Base-by-base conservation (phyloP, 2,113 vertebrate genomes). In the Syrrhaptes paradoxus region DNA sequence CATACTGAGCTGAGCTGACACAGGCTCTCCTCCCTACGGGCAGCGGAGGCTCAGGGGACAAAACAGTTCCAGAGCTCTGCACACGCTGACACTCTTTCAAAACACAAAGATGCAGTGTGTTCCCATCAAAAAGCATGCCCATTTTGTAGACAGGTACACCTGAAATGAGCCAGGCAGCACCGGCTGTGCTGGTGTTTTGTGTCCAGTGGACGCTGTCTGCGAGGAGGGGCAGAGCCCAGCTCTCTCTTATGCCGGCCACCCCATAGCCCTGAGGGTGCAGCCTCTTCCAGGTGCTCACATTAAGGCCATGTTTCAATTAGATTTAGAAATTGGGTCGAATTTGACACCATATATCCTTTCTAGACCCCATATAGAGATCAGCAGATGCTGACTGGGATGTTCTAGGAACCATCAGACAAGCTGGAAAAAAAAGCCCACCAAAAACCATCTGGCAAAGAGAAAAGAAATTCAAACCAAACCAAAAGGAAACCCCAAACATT, bases 401-500 rank as follows among this genome's bases (percentile, higher is more conserved):
- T 22, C 57, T 74, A 88, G 70, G 43, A 80, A 52, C 22, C 43
- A 31, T 31, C 13, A 45, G 21, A 29, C 48, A 71, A 75, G 65
- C 32, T 22, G 34, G 46, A 4, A 24, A 38, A 67, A 51, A 45
- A 78, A 68, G 74, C 7, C 58, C 28, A 8, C 31, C 10, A n/a
- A 34, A 82, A 72, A 6, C 8, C 18, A 3, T 48, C 12, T 78
- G 19, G 46, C 59, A 68, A 32, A 51, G 55, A 78, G 57, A 52
- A 84, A 19, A 68, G 55, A 31, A n/a, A 59, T 32, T 28, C 36
- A 57, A 52, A 36, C 36, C 36, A 96, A 74, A 95, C 82, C 90
- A 59, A 38, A 68, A 1, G 28, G 54, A 91, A 97, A 87, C 92
- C 95, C 94, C 94, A 95, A 94, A 59, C 70, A 95, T 95, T 51